Evolutionary conservation across 37 sponge, comb jelly and placozoan species (phyloP).

Genomic region (Hormiphora californensis): DNA sequence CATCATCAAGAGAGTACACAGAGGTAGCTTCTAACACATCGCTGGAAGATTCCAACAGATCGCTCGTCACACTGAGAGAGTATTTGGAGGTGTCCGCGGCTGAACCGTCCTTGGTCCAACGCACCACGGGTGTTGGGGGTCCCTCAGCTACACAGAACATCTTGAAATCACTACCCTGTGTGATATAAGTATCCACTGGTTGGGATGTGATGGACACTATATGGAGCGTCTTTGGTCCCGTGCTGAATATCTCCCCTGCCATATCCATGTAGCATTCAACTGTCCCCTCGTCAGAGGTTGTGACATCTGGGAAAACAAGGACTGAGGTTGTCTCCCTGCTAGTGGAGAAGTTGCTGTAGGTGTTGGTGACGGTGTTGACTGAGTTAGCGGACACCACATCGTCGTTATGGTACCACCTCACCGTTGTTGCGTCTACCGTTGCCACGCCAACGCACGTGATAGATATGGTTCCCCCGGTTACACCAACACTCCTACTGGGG

Average conservation of each 20-base stretch:
- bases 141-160: not conserved
- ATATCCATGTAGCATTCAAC: not conserved
- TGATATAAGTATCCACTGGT: not conserved
- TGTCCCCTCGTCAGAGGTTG: not conserved
- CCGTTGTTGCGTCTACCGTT: not conserved
- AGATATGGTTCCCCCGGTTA: not conserved
- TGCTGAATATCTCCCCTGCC: not conserved
- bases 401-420: not conserved
- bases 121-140: not conserved
- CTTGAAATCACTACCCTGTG: not conserved
- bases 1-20: not conserved
- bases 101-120: not conserved
- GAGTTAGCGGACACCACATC: not conserved
- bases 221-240: not conserved
- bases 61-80: no score
- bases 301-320: not conserved
- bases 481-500: not conserved
- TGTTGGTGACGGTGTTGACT: not conserved
- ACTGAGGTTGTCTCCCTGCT: not conserved
- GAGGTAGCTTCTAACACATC: no score
- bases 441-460: not conserved
- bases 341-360: not conserved
- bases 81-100: not conserved
- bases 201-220: not conserved
- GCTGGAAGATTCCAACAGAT: no score